Percentiles rank a stretch among this genome's conserved stretches.
Conservation (phyloP, 35 echinoderm and acorn worm species). For the Ophiothrix spiculata region DNA sequence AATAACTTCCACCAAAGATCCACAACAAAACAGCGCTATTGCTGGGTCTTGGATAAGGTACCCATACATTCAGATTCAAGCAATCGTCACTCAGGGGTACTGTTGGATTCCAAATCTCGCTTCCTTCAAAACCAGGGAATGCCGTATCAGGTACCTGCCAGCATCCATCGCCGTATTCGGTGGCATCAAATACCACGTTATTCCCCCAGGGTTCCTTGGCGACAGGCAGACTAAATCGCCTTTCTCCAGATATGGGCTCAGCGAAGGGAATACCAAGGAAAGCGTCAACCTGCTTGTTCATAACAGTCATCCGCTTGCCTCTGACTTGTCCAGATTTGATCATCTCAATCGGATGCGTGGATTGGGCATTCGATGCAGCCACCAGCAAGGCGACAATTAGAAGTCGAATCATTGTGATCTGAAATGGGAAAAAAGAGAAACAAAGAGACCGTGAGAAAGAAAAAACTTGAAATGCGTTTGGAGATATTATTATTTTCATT, state of each 20-base stretch:
- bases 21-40: conserved; percentile 79
- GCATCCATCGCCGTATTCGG: conserved; percentile 55
- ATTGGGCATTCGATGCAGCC: background rate
- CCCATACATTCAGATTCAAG: conserved; percentile 79
- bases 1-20: conserved; percentile 93
- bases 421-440: no score
- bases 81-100: conserved; percentile 67
- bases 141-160: conserved; percentile 52
- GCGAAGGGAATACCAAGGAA: conserved; percentile 76
- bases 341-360: conserved; percentile 25
- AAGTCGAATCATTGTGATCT: no score
- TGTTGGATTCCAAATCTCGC: conserved; percentile 79
- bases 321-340: conserved; percentile 39
- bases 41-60: conserved; percentile 42
- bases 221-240: conserved; percentile 53
- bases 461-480: no score
- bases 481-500: no score
- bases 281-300: conserved; percentile 55
- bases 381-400: no score
- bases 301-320: conserved; percentile 51
- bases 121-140: conserved; percentile 68
- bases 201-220: conserved; percentile 35
- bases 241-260: conserved; percentile 40
- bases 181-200: conserved; percentile 41
- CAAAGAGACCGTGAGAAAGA: no score